These are phyloP conservation scores for Athetis lepigone DNA, from an alignment of 2,888 invertebrate species.

Conservation along the genomic window DNA sequence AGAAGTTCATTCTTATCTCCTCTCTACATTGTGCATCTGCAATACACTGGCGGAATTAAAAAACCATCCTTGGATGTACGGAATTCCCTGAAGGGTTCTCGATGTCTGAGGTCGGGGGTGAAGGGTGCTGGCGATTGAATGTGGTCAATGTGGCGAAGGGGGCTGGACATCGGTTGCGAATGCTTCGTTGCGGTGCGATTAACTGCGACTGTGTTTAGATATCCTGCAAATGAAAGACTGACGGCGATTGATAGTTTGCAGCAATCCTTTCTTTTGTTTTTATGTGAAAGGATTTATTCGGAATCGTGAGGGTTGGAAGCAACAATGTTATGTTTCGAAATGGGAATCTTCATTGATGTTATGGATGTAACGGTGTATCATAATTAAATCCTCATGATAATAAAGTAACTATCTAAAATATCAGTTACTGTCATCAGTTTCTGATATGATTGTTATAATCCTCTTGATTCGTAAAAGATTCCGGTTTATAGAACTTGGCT, in stretches of 20 bases:
- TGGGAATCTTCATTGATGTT: no score
- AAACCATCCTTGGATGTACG: constrained; percentile 75
- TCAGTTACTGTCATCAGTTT: constrained; percentile 4
- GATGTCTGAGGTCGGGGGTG: constrained; percentile 73
- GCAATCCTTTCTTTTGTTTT: constrained; percentile 43
- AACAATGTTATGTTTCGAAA: no score
- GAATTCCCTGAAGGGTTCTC: constrained; percentile 78
- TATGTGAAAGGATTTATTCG: constrained; percentile 21
- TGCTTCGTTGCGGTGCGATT: constrained; percentile 73
- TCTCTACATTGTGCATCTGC: constrained; percentile 78
- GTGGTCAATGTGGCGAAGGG: constrained; percentile 77
- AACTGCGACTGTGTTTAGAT: constrained; percentile 71
- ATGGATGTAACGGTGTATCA: no score
- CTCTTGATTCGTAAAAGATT: constrained; percentile 1
- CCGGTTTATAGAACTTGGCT: neutral
- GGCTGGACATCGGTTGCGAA: constrained; percentile 69
- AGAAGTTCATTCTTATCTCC: constrained; percentile 75
- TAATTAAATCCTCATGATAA: neutral
- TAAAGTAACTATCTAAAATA: constrained; percentile 1
- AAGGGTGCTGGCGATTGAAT: constrained; percentile 81
- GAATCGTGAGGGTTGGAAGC: constrained; percentile 24
- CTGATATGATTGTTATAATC: neutral
- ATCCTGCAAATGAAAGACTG: constrained; percentile 61
- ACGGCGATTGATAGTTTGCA: constrained; percentile 55
- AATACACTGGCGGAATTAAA: constrained; percentile 78